Evolutionary conservation across 1,140 invertebrate species (phyloP), one percentile per base, ranked within the genome.

Genomic region (Zaprionus ornatus): DNA sequence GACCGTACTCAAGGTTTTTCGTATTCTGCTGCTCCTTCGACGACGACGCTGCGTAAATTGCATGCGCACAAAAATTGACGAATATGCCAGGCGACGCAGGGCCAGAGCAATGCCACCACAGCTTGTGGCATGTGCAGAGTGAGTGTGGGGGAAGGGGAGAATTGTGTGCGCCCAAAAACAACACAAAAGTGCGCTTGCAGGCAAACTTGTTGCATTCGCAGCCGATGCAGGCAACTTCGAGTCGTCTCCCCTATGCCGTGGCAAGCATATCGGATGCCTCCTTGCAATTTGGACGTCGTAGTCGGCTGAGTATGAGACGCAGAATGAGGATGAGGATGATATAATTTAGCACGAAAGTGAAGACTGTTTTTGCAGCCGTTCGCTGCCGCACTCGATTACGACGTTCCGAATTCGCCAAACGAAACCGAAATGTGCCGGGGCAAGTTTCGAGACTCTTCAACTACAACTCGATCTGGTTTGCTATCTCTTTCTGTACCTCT

Each of bases 1-100:
- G 85, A 88, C 85, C 85, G 85, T 90, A 90, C 85, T 90, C 85
- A 88, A 88, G 85, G 85, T 90, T 88, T 88, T 88, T 88, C 85
- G 85, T 88, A 88, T 88, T 90, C 80, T 88, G 80, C 52, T 15
- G 57, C 79, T 83, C 73, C 84, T 80, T 78, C 64, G 66, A 59
- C 77, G 80, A 15, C 84, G 60, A 54, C 73, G 82, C 82, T 87
- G 84, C 84, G 85, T 88, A 88, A 88, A 88, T 88, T 90, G 85
- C 85, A 88, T 84, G 85, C 81, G 81, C 85, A 88, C 85, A 88
- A 88, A 88, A 88, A 87, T 87, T 87, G 84, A 87, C 84, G 84
- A 87, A 87, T 87, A 87, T 87, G 84, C 84, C 84, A 80, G 80
- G 64, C 84, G 84, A 87, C 84, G 74, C 73, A 67, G 29, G 71